Evolutionary conservation across 2,113 vertebrate species (phyloP), one percentile per base, ranked within the genome.

Genomic region (Herpetotheres cachinnans): DNA sequence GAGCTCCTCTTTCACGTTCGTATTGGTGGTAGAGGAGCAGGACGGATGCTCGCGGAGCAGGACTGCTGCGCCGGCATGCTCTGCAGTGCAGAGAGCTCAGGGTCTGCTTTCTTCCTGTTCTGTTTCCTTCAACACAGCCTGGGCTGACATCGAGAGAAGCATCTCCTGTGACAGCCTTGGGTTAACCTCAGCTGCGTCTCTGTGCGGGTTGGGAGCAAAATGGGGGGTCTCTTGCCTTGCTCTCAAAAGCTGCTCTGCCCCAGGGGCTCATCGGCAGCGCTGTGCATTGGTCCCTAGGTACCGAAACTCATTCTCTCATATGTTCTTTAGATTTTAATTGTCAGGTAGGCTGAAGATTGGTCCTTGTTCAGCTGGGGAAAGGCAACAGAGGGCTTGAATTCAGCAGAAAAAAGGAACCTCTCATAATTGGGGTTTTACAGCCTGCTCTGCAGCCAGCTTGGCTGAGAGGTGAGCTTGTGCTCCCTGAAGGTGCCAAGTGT

Each of bases 381-480:
- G 5, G 89, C 80, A 82, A 8, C 19, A 30, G 76, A 78, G 71
- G 36, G 62, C 66, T 94, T 44, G 46, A 79, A 72, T 63, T 82
- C 65, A 58, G 61, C 32, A 34, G 70, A 6, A 71, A 62, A 95
- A 84, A 25, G 32, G 80, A 93, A 81, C 11, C 49, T 89, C 50
- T 29, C 21, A 0, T 46, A 67, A 58, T 3, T 42, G 89, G 67
- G 62, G 50, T 56, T 83, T 95, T 92, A 40, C 66, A 87, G 49
- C 38, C n/a, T 65, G 67, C 65, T 84, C 81, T 72, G 77, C 67
- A 94, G 83, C 86, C 71, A 46, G 92, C 62, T 16, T 32, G 80
- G 94, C 72, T 83, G 86, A 92, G 83, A 69, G 83, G 77, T 89
- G 94, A 92, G 83, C 81, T 29, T 40, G 56, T 67, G 67, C 89